A percentile compares a stretch with the other conserved stretches of the same genome.
Conservation (phyloP, 2,888 invertebrate species). For the Archips xylosteana region DNA sequence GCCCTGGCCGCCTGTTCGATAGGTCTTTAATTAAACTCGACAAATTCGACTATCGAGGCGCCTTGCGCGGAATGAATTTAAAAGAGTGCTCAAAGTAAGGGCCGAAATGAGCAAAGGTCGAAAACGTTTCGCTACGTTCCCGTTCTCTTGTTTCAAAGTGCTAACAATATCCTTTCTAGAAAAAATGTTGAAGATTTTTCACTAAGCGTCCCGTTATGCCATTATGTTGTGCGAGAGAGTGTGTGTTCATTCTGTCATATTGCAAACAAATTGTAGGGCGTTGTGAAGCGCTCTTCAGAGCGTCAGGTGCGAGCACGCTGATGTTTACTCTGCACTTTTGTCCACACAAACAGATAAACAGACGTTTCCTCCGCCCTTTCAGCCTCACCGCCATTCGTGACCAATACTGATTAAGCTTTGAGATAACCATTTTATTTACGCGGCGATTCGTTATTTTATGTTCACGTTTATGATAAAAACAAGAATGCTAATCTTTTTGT, state of each 20-base stretch:
- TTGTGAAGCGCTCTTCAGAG: slow-evolving; percentile 48
- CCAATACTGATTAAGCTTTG: slow-evolving; percentile 68
- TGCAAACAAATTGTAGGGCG: slow-evolving; percentile 39
- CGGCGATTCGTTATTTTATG: slow-evolving; percentile 56
- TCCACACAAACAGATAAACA: slow-evolving; percentile 65
- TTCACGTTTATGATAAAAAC: slow-evolving; percentile 52
- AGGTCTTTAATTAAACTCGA: slow-evolving; percentile 54
- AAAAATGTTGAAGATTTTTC: slow-evolving; percentile 10
- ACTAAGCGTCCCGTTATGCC: slow-evolving; percentile 14
- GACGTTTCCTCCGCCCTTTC: slow-evolving; percentile 64
- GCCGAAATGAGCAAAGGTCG: slow-evolving; percentile 51
- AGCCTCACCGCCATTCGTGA: slow-evolving; percentile 74
- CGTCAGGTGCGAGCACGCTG: slow-evolving; percentile 48
- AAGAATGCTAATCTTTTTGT: slow-evolving; percentile 45
- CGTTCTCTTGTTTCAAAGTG: slow-evolving; percentile 10
- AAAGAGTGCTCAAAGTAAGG: slow-evolving; percentile 50
- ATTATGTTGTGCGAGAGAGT: slow-evolving; percentile 28
- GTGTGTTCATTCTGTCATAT: slow-evolving; percentile 37
- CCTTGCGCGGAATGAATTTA: slow-evolving; percentile 50
- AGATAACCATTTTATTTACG: slow-evolving; percentile 76
- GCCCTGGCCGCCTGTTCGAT: slow-evolving; percentile 42
- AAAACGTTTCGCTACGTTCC: slow-evolving; percentile 43
- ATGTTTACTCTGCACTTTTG: slow-evolving; percentile 59
- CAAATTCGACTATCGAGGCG: slow-evolving; percentile 48
- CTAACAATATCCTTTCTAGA: slow-evolving; percentile 7